Evolutionary conservation across 1,140 invertebrate genomes (phyloP).

Genomic region (Andricus grossulariae): DNA sequence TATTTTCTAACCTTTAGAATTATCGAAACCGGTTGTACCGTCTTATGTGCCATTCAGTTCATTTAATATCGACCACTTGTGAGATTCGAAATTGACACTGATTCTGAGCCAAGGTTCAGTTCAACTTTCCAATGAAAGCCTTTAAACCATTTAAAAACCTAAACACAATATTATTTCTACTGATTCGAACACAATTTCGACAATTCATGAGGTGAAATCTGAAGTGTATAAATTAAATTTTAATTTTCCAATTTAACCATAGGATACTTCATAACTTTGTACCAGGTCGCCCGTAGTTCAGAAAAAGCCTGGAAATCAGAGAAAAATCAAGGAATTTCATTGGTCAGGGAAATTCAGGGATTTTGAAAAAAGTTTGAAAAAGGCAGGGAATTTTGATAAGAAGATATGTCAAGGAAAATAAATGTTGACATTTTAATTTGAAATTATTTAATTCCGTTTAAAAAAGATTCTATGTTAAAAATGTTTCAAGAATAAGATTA

Average conservation of each 20-base stretch:
- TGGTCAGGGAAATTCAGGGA: no score
- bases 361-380: no score
- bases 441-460: no score
- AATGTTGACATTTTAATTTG: no score
- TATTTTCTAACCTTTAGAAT: background rate
- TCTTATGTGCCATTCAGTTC: background rate
- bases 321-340: no score
- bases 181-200: background rate
- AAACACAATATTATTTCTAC: slow-evolving; percentile 10
- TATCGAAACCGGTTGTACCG: slow-evolving; percentile 6
- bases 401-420: no score
- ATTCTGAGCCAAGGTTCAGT: slow-evolving; percentile 25
- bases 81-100: slow-evolving; percentile 7
- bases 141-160: background rate
- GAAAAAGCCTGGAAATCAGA: no score
- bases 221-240: background rate
- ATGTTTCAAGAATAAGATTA: no score
- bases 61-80: background rate
- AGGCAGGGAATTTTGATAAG: no score
- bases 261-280: no score
- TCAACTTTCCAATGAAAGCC: slow-evolving; percentile 22
- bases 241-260: background rate
- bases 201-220: background rate
- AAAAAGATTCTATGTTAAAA: no score
- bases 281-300: no score